Evolutionary conservation across 2,797 vertebrate species (phyloP), one percentile per base, ranked within the genome.

Genomic region (Hoplostethus atlanticus): DNA sequence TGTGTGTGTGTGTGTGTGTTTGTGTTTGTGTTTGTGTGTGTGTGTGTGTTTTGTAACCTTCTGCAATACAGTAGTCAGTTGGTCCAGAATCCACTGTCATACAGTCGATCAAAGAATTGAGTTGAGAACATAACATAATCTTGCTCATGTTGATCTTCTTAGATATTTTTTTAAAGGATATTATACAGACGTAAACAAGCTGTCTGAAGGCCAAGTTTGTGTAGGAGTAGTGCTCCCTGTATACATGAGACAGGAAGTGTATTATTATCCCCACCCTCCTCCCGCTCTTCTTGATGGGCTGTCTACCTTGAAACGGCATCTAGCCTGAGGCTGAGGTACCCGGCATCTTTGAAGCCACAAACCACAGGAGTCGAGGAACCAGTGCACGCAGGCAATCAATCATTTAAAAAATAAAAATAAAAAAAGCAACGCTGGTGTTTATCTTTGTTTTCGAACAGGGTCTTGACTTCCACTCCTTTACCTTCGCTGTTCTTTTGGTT

Each of bases 241-340:
- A 25, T 3, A 71, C 86, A 80, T 71, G 64, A 84, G 25, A 61
- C 68, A n/a, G 6, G 63, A 78, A 21, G 52, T 85, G 85, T 84
- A 86, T 87, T 12, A 11, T 76, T 84, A 89, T 74, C 36, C 6
- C 13, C 71, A 67, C 21, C 63, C 68, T 87, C 71, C 83, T 71
- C 88, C 80, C 68, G 84, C 72, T 89, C 90, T 88, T 73, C 79
- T 21, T 69, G 81, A 89, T 74, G 80, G 89, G 78, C 84, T 79
- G 81, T 89, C 79, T 73, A 55, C 67, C 60, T 73, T 60, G 31
- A 82, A 73, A 21, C 65, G 71, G 60, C 3, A 0, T 71, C 17
- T 48, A 25, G 68, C 82, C 81, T 21, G 61, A 74, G 69, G 86
- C 81, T 51, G 64, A 55, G 44, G 66, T 21, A 21, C 21, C 21